These are phyloP conservation scores for Centropyge bicolor DNA, from an alignment of 2,797 vertebrate species.

Conservation along the genomic window DNA sequence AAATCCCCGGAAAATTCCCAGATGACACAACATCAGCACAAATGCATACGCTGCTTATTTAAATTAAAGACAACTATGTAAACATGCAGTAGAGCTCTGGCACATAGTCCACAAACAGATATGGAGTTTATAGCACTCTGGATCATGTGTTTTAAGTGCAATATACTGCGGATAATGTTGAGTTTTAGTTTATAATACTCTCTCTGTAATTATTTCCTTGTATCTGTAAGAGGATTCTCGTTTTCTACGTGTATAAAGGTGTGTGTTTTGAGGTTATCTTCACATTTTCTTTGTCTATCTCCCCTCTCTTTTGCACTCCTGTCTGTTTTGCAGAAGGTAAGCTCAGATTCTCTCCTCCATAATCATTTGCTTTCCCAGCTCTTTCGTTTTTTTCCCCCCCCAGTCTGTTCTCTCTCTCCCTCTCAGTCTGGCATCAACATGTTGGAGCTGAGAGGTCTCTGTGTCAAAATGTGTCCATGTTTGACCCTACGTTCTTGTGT, in stretches of 20 bases:
- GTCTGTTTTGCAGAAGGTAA: conserved; percentile 98
- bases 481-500: conserved; percentile 34
- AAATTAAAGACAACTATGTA: background rate
- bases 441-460: conserved; percentile 43
- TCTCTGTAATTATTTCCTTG: background rate
- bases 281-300: conserved; percentile 87
- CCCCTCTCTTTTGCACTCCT: conserved; percentile 86
- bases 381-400: conserved; percentile 16
- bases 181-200: background rate
- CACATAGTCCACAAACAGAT: background rate
- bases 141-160: background rate
- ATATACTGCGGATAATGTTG: background rate
- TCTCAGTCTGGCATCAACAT: conserved; percentile 49
- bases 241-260: conserved; percentile 35
- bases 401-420: conserved; percentile 13
- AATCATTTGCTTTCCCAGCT: conserved; percentile 49
- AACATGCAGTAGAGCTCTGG: background rate
- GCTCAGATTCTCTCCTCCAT: conserved; percentile 73
- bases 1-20: no score
- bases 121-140: background rate
- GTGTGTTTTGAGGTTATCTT: conserved; percentile 69
- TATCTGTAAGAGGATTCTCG: conserved; percentile 22
- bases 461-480: conserved; percentile 51
- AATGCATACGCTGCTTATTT: background rate
- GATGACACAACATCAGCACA: no score